A percentile compares a stretch with the other conserved stretches of the same genome.
These are phyloP conservation scores for Mycetomoellerius zeteki DNA, from an alignment of 1,140 invertebrate genomes.

Conservation along the genomic window DNA sequence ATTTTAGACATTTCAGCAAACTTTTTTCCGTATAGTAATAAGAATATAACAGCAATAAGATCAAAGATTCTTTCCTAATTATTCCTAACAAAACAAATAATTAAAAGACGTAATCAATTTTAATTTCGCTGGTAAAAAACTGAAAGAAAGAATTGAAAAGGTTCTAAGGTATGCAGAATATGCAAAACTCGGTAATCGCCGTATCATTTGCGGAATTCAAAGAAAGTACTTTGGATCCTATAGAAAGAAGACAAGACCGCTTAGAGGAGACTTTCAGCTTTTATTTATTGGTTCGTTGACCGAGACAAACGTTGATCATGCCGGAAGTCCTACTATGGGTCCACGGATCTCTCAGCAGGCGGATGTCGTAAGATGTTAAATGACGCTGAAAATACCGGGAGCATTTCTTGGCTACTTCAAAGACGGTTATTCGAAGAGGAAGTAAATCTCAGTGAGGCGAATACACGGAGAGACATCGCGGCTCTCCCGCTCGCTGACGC, in stretches of 20 bases:
- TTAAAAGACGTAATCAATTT: not conserved
- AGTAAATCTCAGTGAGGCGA: conserved; percentile 35
- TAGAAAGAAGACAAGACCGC: conserved; percentile 3
- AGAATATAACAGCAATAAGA: not conserved
- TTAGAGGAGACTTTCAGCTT: conserved; percentile 21
- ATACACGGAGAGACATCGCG: not conserved
- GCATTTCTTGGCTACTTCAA: conserved; percentile 46
- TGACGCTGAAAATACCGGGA: conserved; percentile 64
- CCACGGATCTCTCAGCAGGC: conserved; percentile 36
- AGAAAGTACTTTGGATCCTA: conserved; percentile 25
- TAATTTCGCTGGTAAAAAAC: not conserved
- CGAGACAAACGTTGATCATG: conserved; percentile 35
- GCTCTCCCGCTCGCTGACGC: not conserved
- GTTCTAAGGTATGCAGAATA: not conserved
- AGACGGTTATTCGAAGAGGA: conserved; percentile 40
- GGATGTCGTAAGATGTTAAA: conserved; percentile 63
- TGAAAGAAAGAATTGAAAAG: not conserved
- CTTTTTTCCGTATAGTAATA: not conserved
- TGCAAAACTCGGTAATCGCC: conserved; percentile 7
- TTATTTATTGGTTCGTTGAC: conserved; percentile 54
- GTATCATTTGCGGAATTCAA: conserved; percentile 46
- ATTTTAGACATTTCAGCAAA: no score
- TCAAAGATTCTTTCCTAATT: not conserved
- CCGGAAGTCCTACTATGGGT: conserved; percentile 22
- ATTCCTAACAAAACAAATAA: not conserved